Conservation (phyloP, 1,140 invertebrate species). For the Drosophila kohkoa region DNA sequence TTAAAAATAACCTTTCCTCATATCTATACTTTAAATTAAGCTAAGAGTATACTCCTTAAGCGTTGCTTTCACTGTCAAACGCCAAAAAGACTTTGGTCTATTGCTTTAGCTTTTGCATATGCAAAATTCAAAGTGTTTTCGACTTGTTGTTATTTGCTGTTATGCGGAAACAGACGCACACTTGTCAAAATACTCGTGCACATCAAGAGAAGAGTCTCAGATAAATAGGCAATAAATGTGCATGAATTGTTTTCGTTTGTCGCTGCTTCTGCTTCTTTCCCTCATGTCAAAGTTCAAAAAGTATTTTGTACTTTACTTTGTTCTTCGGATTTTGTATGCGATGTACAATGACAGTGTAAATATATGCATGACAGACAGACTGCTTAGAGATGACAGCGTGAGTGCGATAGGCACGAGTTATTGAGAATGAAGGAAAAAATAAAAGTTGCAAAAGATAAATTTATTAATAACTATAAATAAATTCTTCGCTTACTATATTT, state of each 20-base stretch:
- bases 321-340: conserved; percentile 6
- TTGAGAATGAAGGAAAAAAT: too few species aligned
- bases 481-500: too few species aligned
- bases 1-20: too few species aligned
- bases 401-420: background rate
- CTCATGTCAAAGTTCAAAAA: conserved; percentile 44
- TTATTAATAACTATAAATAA: too few species aligned
- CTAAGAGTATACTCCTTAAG: conserved; percentile 20
- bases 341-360: conserved; percentile 50
- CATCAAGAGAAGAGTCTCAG: conserved; percentile 19
- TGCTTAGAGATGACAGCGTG: background rate
- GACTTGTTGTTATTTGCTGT: conserved; percentile 2
- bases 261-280: background rate
- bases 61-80: conserved; percentile 5
- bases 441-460: too few species aligned
- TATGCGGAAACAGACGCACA: conserved; percentile 14
- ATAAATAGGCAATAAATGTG: conserved; percentile 79
- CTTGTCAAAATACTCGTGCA: background rate
- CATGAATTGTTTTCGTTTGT: conserved; percentile 47
- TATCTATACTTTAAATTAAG: background rate
- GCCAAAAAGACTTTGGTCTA: conserved; percentile 11
- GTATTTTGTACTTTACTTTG: conserved; percentile 40
- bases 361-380: conserved; percentile 55
- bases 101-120: conserved; percentile 36
- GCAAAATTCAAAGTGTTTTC: conserved; percentile 38